Percentiles rank a stretch among this genome's conserved stretches.
These are phyloP conservation scores for Anoplopoma fimbria DNA, from an alignment of 2,113 vertebrate genomes.

Conservation along the genomic window DNA sequence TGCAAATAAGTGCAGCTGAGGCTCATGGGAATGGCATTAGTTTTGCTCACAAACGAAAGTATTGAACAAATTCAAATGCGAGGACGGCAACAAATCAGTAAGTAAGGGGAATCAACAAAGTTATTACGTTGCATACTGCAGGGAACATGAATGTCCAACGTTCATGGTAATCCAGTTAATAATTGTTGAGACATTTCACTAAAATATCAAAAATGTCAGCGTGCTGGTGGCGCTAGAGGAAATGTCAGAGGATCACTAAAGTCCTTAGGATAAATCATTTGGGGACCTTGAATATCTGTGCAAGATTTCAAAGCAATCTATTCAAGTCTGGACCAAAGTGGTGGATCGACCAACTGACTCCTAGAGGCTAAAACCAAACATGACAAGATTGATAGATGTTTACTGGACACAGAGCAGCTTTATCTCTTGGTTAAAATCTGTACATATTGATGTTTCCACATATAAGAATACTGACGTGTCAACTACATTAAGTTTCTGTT, in stretches of 20 bases:
- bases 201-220: not conserved
- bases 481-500: constrained; percentile 24
- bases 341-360: not conserved
- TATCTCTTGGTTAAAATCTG: not conserved
- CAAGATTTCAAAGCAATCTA: not conserved
- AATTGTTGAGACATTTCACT: not conserved
- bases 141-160: not conserved
- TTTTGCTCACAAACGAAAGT: not conserved
- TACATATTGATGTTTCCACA: constrained; percentile 2
- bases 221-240: not conserved
- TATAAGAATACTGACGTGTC: constrained; percentile 3
- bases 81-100: not conserved
- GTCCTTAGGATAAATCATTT: not conserved
- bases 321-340: not conserved
- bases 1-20: not conserved
- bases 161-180: not conserved
- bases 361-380: not conserved
- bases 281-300: not conserved
- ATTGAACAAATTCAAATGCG: not conserved
- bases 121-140: not conserved
- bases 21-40: not conserved
- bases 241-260: not conserved
- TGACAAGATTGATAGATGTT: not conserved
- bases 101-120: not conserved
- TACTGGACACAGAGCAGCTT: not conserved